Conservation (phyloP, 2,113 vertebrate species). For the Dipodomys spectabilis region DNA sequence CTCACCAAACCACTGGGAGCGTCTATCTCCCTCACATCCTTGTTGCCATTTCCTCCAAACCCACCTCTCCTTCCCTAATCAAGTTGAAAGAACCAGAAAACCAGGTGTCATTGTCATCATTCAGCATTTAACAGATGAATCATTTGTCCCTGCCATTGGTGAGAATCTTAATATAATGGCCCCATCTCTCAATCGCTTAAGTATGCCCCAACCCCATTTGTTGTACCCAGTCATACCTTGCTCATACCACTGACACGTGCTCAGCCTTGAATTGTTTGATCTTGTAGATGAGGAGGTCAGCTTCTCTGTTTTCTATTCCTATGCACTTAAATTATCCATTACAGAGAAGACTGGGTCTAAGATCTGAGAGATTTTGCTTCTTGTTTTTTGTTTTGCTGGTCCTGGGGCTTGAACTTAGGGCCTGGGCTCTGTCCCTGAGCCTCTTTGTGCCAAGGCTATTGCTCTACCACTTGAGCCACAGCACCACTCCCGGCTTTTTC, state of each 20-base stretch:
- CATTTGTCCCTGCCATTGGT: background rate
- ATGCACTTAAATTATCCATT: background rate
- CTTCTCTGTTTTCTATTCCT: background rate
- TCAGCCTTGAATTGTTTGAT: background rate
- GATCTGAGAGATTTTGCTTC: background rate
- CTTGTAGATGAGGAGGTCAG: background rate
- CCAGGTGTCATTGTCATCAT: background rate
- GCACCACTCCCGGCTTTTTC: no score
- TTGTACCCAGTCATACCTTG: background rate
- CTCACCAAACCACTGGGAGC: background rate
- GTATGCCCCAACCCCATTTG: background rate
- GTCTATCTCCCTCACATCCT: background rate
- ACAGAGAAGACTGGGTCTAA: background rate
- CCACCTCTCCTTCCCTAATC: background rate
- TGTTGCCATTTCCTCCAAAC: background rate
- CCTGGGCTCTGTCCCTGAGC: no score
- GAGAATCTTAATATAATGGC: background rate
- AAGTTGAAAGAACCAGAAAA: slow-evolving; percentile 44
- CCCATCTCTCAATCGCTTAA: background rate
- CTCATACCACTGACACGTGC: background rate
- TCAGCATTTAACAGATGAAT: background rate
- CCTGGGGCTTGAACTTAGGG: no score
- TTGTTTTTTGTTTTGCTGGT: no score
- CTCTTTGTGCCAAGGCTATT: no score
- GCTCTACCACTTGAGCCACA: no score